Evolutionary conservation across 2,888 invertebrate species (phyloP).

Genomic region (Spodoptera littoralis): DNA sequence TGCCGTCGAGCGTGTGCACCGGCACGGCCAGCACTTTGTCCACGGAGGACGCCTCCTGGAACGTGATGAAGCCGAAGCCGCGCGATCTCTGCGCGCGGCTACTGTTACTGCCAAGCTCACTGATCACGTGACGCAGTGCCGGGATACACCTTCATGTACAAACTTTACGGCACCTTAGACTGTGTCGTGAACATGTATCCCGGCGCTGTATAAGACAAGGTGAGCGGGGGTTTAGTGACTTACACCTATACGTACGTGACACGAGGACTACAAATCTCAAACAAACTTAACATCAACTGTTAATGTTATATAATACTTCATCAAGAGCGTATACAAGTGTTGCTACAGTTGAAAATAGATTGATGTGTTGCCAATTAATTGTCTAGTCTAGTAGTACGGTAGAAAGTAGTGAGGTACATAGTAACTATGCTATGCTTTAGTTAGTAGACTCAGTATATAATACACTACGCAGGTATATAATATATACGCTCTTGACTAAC

Average conservation of each 20-base stretch:
- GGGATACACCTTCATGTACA: slow-evolving; percentile 14
- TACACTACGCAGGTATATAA: slow-evolving; percentile 24
- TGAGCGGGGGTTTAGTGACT: slow-evolving; percentile 41
- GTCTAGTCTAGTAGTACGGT: slow-evolving; percentile 8
- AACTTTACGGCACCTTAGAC: too few relatives aligned
- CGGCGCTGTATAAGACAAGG: neutral
- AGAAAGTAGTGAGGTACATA: too few relatives aligned
- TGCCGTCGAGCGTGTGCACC: slow-evolving; percentile 96
- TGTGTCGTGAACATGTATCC: slow-evolving; percentile 6
- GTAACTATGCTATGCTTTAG: too few relatives aligned
- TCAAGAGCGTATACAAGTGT: slow-evolving; percentile 48
- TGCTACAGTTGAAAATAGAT: neutral
- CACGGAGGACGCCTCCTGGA: slow-evolving; percentile 96
- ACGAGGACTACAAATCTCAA: slow-evolving; percentile 51
- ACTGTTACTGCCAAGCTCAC: slow-evolving; percentile 11
- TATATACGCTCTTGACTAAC: slow-evolving; percentile 48
- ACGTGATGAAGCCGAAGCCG: slow-evolving; percentile 98
- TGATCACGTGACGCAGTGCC: neutral
- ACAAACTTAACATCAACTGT: slow-evolving; percentile 46
- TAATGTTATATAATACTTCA: slow-evolving; percentile 37
- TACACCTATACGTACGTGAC: slow-evolving; percentile 52
- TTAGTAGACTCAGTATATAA: neutral
- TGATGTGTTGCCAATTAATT: slow-evolving; percentile 25
- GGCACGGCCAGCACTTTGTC: slow-evolving; percentile 97
- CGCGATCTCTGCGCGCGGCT: slow-evolving; percentile 95